These are phyloP conservation scores for Malurus melanocephalus DNA, from an alignment of 2,113 vertebrate genomes.

Conservation along the genomic window DNA sequence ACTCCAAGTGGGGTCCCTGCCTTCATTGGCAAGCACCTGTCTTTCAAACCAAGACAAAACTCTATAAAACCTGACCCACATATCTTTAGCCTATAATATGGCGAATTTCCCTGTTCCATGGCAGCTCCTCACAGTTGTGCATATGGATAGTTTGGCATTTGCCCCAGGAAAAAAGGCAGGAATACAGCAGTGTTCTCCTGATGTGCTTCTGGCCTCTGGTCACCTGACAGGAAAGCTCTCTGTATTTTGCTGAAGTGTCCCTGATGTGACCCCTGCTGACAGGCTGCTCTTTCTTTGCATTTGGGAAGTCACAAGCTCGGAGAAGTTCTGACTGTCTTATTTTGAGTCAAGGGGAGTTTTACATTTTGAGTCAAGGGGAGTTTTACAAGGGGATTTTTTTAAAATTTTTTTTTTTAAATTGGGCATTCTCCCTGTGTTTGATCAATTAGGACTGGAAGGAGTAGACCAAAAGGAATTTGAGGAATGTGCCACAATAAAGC, in stretches of 20 bases:
- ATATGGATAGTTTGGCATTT: neutral
- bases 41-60: neutral
- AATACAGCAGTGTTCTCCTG: neutral
- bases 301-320: neutral
- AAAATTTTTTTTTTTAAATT: neutral
- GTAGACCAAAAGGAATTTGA: neutral
- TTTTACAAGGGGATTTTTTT: neutral
- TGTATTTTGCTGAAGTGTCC: neutral
- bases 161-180: neutral
- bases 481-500: neutral
- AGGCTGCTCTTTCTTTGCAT: neutral
- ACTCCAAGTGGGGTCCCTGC: too few relatives aligned
- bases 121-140: conserved; percentile 13
- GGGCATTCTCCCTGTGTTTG: neutral
- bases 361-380: neutral
- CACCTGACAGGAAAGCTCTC: neutral
- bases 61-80: conserved; percentile 33
- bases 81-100: neutral
- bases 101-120: neutral
- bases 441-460: neutral
- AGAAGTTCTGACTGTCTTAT: neutral
- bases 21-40: too few relatives aligned
- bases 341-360: neutral
- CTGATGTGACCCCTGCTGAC: neutral
- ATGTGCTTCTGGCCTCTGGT: neutral